Percentiles rank a stretch among this genome's conserved stretches.
Conservation (phyloP, 2,113 vertebrate genomes). For the Phalacrocorax carbo region DNA sequence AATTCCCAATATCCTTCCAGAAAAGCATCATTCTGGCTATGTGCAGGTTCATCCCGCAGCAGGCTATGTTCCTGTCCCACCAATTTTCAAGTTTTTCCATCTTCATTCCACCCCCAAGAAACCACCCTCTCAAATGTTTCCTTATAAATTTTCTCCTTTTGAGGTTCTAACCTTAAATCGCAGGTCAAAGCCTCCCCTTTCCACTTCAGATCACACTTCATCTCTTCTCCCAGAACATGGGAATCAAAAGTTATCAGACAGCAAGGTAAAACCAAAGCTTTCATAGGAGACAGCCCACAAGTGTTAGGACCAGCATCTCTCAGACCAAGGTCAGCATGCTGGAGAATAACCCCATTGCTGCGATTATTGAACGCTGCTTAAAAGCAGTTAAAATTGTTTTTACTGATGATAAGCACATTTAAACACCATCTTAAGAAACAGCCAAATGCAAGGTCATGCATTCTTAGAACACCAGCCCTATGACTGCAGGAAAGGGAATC, state of each 20-base stretch:
- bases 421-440: background rate
- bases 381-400: background rate
- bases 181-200: background rate
- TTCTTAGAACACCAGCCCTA: background rate
- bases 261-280: background rate
- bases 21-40: background rate
- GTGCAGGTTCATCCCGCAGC: background rate
- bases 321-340: background rate
- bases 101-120: background rate
- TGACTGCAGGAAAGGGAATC: background rate
- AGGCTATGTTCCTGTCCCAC: background rate
- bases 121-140: fast-evolving
- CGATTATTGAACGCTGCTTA: background rate
- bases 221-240: background rate
- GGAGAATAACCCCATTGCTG: background rate
- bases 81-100: background rate
- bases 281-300: background rate
- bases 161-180: background rate
- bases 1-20: background rate
- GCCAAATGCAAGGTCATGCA: background rate
- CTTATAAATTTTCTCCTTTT: background rate
- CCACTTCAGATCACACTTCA: background rate
- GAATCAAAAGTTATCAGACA: background rate
- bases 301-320: fast-evolving
- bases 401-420: background rate